Evolutionary conservation across 2,113 vertebrate genomes (phyloP).

Genomic region (Apteryx mantelli): DNA sequence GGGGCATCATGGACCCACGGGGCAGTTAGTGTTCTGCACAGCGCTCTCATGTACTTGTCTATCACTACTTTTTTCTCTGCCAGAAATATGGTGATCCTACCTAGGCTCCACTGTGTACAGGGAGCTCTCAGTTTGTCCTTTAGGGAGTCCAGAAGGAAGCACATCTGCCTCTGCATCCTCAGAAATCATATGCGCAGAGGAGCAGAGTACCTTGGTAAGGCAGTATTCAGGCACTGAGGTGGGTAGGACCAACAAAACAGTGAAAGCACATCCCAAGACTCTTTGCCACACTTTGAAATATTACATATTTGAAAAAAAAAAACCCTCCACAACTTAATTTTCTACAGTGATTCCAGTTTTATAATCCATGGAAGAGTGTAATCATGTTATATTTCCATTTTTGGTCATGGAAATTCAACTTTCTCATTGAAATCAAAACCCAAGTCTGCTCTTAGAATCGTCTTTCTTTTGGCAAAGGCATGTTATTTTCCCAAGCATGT

Average conservation of each 20-base stretch:
- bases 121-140: background rate
- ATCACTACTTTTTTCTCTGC: background rate
- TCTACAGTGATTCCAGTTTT: background rate
- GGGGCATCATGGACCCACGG: accelerated
- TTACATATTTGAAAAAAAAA: background rate
- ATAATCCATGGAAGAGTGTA: background rate
- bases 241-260: background rate
- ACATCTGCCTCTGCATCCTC: background rate
- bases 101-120: too few species aligned
- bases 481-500: background rate
- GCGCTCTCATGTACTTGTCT: background rate
- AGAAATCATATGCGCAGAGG: accelerated
- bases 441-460: background rate
- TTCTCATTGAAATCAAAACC: background rate
- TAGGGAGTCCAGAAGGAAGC: background rate
- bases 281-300: background rate
- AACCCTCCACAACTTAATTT: accelerated
- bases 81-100: background rate
- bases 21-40: background rate
- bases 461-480: background rate
- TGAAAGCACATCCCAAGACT: background rate
- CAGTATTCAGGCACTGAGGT: background rate
- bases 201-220: accelerated
- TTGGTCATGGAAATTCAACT: background rate
- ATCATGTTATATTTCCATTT: accelerated